Conservation (phyloP, 2,113 vertebrate species). For the Onychostoma macrolepis region DNA sequence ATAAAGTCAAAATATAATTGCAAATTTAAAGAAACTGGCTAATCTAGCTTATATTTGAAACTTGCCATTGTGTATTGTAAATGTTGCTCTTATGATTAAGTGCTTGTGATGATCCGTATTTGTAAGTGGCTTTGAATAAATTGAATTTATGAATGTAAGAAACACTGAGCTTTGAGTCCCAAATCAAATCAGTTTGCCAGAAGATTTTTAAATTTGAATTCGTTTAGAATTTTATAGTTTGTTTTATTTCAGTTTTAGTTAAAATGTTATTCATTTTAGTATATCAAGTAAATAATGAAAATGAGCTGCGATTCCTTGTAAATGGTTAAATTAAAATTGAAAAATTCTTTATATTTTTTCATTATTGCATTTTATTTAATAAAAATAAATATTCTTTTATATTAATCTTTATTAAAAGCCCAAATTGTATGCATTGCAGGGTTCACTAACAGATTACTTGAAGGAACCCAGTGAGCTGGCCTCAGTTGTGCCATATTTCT, state of each 20-base stretch:
- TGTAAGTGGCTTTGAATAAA: no score
- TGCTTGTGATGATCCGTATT: no score
- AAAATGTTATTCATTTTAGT: neutral
- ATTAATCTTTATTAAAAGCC: neutral
- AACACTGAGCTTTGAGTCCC: no score
- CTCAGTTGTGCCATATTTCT: conserved; percentile 93
- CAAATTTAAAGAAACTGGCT: neutral
- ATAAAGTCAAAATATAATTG: no score
- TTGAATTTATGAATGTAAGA: no score
- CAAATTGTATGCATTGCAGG: conserved; percentile 74
- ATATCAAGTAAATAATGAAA: no score
- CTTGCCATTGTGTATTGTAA: neutral
- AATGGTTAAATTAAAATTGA: no score
- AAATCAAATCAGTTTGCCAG: no score
- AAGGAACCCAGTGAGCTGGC: conserved; percentile 93
- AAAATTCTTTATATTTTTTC: no score
- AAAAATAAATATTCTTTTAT: no score
- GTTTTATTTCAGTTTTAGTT: neutral
- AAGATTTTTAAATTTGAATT: no score
- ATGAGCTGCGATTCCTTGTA: no score
- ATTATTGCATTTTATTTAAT: neutral
- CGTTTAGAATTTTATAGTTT: neutral
- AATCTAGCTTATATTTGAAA: neutral
- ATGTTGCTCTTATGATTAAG: neutral
- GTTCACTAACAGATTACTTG: conserved; percentile 93